Evolutionary conservation across 2,888 invertebrate species (phyloP), one percentile per base, ranked within the genome.

Genomic region (Sinodicranocentrus sp.): DNA sequence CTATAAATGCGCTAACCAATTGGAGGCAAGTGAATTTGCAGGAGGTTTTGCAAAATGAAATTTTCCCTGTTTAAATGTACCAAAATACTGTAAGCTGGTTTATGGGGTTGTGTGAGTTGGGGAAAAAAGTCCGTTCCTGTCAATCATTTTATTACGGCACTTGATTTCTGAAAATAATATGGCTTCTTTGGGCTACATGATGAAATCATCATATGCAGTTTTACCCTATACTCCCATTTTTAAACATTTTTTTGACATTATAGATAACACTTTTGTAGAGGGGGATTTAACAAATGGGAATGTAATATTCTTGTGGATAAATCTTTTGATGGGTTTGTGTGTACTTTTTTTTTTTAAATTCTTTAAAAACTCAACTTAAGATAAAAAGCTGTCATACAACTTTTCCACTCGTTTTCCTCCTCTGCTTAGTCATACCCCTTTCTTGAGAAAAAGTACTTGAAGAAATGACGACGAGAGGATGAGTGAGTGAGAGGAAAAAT

Each of bases 311-410:
- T n/a, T n/a, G n/a, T n/a, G n/a, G n/a, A n/a, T n/a, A n/a, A n/a
- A n/a, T n/a, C n/a, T n/a, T n/a, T n/a, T n/a, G n/a, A n/a, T n/a
- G n/a, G n/a, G n/a, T n/a, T n/a, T n/a, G n/a, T n/a, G n/a, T n/a
- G n/a, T n/a, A n/a, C n/a, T n/a, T n/a, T 33, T 33, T 10, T 33
- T 33, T 33, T 33, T 33, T 59, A 2, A 59, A 59, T 59, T 59
- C 59, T 59, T 25, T 8, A 48, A 48, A 48, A 21, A 33, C 33
- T 33, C 5, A 33, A 33, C 33, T 33, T 33, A 10, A 25, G 25
- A 26, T 59, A 23, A 71, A 80, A 80, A 80, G 80, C 80, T 72
- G 80, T 80, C 80, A 80, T 72, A 80, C 80, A 80, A 80, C 80
- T 80, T 80, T 80, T 65, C 33, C 39, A 15, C 39, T 33, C n/a